A percentile compares a stretch with the other conserved stretches of the same genome.
These are phyloP conservation scores for Myotis vivesi DNA, from an alignment of 2,797 vertebrate genomes.

Conservation along the genomic window DNA sequence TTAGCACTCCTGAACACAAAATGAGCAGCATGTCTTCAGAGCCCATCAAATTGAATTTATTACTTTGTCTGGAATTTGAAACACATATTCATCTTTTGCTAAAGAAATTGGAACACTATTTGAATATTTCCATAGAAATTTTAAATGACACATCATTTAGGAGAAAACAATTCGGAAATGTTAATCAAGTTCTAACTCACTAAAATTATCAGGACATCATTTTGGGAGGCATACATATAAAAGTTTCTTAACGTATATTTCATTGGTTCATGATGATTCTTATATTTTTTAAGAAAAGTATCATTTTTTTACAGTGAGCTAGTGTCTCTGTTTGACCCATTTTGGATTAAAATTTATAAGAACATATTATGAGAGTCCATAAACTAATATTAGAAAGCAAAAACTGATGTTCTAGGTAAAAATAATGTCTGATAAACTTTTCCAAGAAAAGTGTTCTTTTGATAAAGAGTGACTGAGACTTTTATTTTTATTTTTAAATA, in stretches of 20 bases:
- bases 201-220: neutral
- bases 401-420: neutral
- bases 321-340: neutral
- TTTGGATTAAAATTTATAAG: neutral
- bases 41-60: neutral
- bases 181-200: neutral
- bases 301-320: neutral
- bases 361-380: neutral
- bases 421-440: neutral
- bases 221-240: neutral
- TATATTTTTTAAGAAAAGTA: neutral
- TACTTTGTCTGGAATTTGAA: constrained; percentile 35
- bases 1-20: neutral
- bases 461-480: neutral
- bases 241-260: neutral
- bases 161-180: neutral
- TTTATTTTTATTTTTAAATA: too few relatives aligned
- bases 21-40: neutral
- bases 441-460: neutral
- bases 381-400: constrained; percentile 8
- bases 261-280: neutral
- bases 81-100: neutral
- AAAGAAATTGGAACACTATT: constrained; percentile 31
- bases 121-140: constrained; percentile 19
- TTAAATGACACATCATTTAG: neutral